phyloP scores from a whole-genome alignment of 2,113 vertebrate genomes.

The Thinocorus orbignyianus region DNA sequence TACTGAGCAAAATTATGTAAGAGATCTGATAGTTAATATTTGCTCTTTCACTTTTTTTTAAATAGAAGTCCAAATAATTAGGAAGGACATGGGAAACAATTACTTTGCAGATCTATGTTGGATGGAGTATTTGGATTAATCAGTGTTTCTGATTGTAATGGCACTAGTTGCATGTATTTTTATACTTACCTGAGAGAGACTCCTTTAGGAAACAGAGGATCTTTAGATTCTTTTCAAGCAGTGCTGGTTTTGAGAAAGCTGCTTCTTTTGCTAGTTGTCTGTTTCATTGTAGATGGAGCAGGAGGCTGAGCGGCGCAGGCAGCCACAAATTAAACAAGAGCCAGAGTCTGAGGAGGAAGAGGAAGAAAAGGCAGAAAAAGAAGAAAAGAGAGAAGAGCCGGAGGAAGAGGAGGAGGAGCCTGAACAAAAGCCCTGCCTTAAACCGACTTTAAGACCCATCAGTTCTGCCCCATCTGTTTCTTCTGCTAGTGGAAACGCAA shows the following conservation, averaged over 20 bases:
- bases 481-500: slow-evolving; percentile 91
- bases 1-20: not conserved
- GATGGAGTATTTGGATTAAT: not conserved
- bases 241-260: not conserved
- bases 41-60: not conserved
- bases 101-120: not conserved
- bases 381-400: slow-evolving; percentile 86
- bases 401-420: slow-evolving; percentile 87
- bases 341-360: slow-evolving; percentile 85
- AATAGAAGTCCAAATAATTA: not conserved
- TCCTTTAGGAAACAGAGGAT: not conserved
- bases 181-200: not conserved
- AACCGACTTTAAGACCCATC: slow-evolving; percentile 94
- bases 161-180: not conserved
- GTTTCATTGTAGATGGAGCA: slow-evolving; percentile 90
- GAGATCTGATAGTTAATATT: not conserved
- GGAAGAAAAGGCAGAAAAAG: slow-evolving; percentile 88
- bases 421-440: slow-evolving; percentile 90
- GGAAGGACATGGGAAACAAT: not conserved
- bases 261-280: not conserved
- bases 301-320: slow-evolving; percentile 93
- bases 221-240: not conserved
- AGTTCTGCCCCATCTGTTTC: slow-evolving; percentile 94
- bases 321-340: slow-evolving; percentile 89
- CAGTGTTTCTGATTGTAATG: not conserved